phyloP scores from a whole-genome alignment of 2,797 vertebrate species.

The Gallinago stenura region DNA sequence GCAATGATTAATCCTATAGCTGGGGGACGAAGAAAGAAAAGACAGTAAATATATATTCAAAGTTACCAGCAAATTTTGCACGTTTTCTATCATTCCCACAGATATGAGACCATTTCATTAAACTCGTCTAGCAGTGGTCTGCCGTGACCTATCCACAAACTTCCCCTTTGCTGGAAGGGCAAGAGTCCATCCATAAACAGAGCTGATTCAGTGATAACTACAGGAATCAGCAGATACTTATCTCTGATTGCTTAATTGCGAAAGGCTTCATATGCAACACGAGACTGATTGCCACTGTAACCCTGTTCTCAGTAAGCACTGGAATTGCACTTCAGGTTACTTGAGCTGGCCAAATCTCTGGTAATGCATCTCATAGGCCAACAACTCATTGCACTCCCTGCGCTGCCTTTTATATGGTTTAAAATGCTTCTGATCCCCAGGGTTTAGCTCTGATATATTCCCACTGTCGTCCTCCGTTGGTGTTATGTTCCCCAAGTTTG shows the following conservation, averaged over 20 bases:
- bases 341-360: neutral
- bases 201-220: neutral
- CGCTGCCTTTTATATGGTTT: neutral
- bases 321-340: neutral
- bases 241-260: neutral
- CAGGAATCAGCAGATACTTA: neutral
- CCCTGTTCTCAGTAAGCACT: neutral
- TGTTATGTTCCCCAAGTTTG: neutral
- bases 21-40: slow-evolving; percentile 2
- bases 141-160: neutral
- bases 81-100: neutral
- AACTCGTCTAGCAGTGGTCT: neutral
- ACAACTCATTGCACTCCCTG: neutral
- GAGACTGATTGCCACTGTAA: neutral
- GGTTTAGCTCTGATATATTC: neutral
- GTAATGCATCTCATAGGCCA: neutral
- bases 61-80: neutral
- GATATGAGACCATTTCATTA: neutral
- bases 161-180: neutral
- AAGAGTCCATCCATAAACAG: neutral
- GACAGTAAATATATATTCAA: neutral
- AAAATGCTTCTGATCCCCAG: neutral
- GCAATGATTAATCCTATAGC: slow-evolving; percentile 89
- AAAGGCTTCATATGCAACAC: neutral
- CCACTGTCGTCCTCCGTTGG: neutral